Conservation (phyloP, 2,113 vertebrate species). For the Cyanoramphus novaezelandiae region DNA sequence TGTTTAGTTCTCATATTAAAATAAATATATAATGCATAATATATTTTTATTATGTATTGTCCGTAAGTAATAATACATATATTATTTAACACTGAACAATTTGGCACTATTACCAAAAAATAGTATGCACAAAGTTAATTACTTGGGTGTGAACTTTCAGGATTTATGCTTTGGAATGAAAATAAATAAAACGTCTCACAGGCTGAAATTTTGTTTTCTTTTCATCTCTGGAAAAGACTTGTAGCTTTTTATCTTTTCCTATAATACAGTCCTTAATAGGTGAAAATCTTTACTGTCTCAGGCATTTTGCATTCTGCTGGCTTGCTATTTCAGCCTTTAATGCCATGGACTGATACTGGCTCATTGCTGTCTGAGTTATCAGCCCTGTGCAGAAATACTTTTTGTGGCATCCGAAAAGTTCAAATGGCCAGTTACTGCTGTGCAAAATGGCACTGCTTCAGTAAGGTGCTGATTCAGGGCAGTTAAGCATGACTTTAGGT, state of each 20-base stretch:
- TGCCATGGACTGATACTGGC: neutral
- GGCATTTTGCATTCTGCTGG: neutral
- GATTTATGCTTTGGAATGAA: neutral
- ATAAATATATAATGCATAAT: neutral
- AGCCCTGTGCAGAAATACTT: neutral
- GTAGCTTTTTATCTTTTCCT: neutral
- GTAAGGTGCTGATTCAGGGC: neutral
- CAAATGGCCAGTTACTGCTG: neutral
- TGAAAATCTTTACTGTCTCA: neutral
- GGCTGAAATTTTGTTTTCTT: neutral
- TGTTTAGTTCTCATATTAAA: neutral
- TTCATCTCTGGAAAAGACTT: neutral
- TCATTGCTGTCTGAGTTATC: neutral
- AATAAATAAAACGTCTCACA: neutral
- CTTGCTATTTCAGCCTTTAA: neutral
- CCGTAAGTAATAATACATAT: neutral
- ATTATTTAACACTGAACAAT: neutral
- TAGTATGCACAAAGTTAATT: neutral
- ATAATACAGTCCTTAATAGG: neutral
- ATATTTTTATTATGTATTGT: neutral
- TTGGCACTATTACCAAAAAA: neutral
- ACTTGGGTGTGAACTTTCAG: neutral
- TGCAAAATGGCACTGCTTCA: neutral
- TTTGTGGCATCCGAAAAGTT: neutral
- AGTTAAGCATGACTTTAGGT: neutral